Conservation (phyloP, 1,140 invertebrate genomes). For the Pachyrhynchus sulphureomaculatus region DNA sequence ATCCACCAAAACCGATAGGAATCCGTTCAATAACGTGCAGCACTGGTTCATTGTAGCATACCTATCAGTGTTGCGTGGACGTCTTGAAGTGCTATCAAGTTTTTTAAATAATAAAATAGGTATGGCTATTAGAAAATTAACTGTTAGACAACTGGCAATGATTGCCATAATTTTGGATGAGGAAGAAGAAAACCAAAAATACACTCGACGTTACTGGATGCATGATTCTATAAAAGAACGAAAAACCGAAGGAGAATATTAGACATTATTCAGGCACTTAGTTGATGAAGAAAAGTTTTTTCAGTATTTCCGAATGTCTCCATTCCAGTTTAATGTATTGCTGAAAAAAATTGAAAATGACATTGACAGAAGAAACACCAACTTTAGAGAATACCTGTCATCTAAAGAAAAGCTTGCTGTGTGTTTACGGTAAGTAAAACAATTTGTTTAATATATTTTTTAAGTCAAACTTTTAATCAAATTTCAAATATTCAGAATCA, state of each 20-base stretch:
- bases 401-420: conserved; percentile 2
- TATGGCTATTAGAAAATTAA: too few relatives aligned
- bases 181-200: not conserved
- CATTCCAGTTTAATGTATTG: conserved; percentile 1
- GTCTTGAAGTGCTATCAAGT: too few relatives aligned
- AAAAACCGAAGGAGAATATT: conserved; percentile 14
- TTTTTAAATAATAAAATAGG: too few relatives aligned
- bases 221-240: conserved; percentile 11
- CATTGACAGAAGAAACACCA: not conserved
- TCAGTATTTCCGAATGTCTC: conserved; percentile 8
- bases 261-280: conserved; percentile 13
- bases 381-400: conserved; percentile 1
- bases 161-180: too few relatives aligned
- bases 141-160: too few relatives aligned
- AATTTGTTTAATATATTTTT: too few relatives aligned
- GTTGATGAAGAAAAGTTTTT: conserved; percentile 18
- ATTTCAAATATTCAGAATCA: too few relatives aligned
- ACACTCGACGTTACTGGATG: conserved; percentile 13
- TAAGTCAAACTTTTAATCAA: too few relatives aligned
- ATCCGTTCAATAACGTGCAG: too few relatives aligned
- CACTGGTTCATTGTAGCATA: too few relatives aligned
- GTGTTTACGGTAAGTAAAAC: not conserved
- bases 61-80: too few relatives aligned
- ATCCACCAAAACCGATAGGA: too few relatives aligned
- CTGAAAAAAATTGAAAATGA: conserved; percentile 4